Percentiles rank a stretch among this genome's conserved stretches.
Conservation (phyloP, 1,140 invertebrate genomes). For the Acromyrmex echinatior region DNA sequence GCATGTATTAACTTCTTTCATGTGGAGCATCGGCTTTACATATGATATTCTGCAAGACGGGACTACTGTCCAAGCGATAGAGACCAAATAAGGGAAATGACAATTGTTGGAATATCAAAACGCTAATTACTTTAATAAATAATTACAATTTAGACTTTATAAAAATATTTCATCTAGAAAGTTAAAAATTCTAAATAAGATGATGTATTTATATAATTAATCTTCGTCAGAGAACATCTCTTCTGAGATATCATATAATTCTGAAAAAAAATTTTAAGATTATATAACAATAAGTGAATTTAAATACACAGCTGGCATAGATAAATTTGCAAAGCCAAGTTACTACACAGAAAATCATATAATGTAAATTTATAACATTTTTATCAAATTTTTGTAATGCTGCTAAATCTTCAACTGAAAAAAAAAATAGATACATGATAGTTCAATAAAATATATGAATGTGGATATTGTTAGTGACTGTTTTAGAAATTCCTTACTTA, state of each 20-base stretch:
- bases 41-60: background rate
- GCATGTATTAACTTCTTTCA: slow-evolving; percentile 29
- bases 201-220: background rate
- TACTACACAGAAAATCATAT: background rate
- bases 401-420: background rate
- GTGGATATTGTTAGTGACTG: background rate
- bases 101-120: background rate
- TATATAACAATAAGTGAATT: background rate
- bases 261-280: background rate
- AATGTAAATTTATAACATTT: slow-evolving; percentile 3
- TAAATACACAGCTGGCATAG: background rate
- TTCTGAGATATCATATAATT: background rate
- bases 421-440: background rate
- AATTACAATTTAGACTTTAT: slow-evolving; percentile 23
- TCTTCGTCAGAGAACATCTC: background rate
- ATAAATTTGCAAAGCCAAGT: background rate
- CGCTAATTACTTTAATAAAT: background rate
- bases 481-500: slow-evolving; percentile 42
- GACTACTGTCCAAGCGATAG: too few relatives aligned
- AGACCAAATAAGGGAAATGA: slow-evolving; percentile 7
- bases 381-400: slow-evolving; percentile 1
- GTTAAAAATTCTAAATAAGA: background rate
- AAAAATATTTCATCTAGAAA: slow-evolving; percentile 18
- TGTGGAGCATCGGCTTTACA: background rate
- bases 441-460: background rate